Base-by-base conservation (phyloP, 2,888 invertebrate genomes). In the Timandra comae region DNA sequence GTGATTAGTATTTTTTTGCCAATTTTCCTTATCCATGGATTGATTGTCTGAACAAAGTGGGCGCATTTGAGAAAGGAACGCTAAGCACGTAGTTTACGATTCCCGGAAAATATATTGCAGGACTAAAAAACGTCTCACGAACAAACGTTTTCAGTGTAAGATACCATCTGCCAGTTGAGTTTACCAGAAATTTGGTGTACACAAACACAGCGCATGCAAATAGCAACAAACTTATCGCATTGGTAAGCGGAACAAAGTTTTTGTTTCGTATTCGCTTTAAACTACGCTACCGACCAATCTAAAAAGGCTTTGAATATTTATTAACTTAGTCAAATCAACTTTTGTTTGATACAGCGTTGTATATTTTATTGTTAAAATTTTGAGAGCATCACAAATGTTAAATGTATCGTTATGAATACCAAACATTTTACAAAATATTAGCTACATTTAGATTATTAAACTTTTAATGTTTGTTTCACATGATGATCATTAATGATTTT, bases 161-260 rank as follows among this genome's bases (percentile, higher is more conserved):
- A 37, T 33, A 40, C 30, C 25, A 35, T 37, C 38, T 41, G 33
- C 24, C 29, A 23, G 29, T 37, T 25, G 32, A 36, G 22, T 42
- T 42, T 36, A 37, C 35, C 34, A 23, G 35, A 39, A 47, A 41
- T 40, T 36, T 29, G 38, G 38, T 36, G 38, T 41, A 33, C 41
- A 30, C 36, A 26, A 45, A 38, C 36, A 38, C 34, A 34, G 35
- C 32, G 42, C 30, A 47, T 46, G 39, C 39, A 43, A 47, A 46
- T 39, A 32, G 13, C 27, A 23, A 33, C 38, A 30, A 38, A 41
- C 32, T 42, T 40, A 39, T 42, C 25, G 35, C 31, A 27, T 35
- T 32, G 27, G 37, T 37, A 36, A 40, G 31, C 36, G 27, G 27
- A 21, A 31, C 27, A 28, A 36, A 46, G 41, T 43, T 41, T 41